phyloP scores from a whole-genome alignment of 2,797 vertebrate genomes.

The Darevskia nairensis region DNA sequence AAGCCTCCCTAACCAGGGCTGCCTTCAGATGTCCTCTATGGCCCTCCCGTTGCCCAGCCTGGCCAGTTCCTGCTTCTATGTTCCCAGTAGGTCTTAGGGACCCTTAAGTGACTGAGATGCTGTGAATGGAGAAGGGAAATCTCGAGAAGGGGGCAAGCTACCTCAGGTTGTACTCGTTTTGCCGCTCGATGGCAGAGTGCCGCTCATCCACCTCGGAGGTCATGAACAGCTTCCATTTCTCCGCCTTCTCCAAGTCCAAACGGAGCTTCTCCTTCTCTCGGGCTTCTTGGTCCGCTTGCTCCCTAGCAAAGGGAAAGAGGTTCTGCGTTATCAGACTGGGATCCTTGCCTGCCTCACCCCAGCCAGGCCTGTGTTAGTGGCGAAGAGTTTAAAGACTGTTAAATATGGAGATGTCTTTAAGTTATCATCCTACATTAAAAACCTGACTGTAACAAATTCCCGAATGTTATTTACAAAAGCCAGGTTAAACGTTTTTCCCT shows the following conservation, averaged over 20 bases:
- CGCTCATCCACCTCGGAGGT: slow-evolving; percentile 94
- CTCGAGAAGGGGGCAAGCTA: background rate
- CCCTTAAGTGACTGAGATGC: background rate
- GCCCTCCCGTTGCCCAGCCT: background rate
- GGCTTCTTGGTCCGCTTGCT: slow-evolving; percentile 86
- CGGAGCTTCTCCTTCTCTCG: slow-evolving; percentile 93
- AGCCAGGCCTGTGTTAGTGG: too few relatives aligned
- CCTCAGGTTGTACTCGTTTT: slow-evolving; percentile 88
- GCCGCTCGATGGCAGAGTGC: slow-evolving; percentile 91
- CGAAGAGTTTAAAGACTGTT: too few relatives aligned
- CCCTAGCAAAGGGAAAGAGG: slow-evolving; percentile 75
- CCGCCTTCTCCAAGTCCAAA: slow-evolving; percentile 90
- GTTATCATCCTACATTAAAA: too few relatives aligned
- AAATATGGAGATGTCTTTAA: too few relatives aligned
- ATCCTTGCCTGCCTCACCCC: background rate
- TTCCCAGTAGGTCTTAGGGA: too few relatives aligned
- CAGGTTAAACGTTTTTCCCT: too few relatives aligned
- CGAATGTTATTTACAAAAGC: too few relatives aligned
- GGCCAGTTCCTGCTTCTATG: background rate
- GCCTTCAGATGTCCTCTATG: too few relatives aligned
- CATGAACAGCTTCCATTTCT: slow-evolving; percentile 91
- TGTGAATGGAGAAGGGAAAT: background rate
- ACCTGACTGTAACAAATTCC: too few relatives aligned
- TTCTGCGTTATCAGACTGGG: background rate
- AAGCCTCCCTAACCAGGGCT: too few relatives aligned